Percentiles rank a stretch among this genome's conserved stretches.
phyloP scores from a whole-genome alignment of 2,797 vertebrate genomes.

The Selene dorsalis region DNA sequence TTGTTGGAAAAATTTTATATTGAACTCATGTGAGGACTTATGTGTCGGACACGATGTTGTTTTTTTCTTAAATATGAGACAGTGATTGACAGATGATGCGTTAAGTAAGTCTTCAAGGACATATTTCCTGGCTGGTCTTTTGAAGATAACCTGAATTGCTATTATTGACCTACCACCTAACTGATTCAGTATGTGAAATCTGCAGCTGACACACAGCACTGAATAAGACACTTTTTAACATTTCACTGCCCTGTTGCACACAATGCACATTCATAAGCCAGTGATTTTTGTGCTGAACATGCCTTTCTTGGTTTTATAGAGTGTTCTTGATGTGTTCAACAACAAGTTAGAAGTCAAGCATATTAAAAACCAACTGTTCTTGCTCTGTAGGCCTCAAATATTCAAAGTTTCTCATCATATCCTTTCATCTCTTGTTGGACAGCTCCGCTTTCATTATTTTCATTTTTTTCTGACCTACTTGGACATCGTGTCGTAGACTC shows the following conservation, averaged over 20 bases:
- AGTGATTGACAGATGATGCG: conserved; percentile 68
- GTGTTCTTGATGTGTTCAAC: conserved; percentile 71
- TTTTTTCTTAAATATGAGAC: conserved; percentile 54
- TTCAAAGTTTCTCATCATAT: conserved; percentile 66
- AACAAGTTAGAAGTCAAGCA: conserved; percentile 64
- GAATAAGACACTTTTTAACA: conserved; percentile 42
- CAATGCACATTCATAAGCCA: conserved; percentile 49
- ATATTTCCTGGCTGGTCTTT: conserved; percentile 54
- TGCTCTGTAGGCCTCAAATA: conserved; percentile 55
- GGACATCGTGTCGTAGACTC: conserved; percentile 63
- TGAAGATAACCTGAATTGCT: conserved; percentile 54
- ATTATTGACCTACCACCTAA: conserved; percentile 59
- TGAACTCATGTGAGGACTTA: conserved; percentile 41
- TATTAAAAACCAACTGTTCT: conserved; percentile 64
- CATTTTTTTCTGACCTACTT: conserved; percentile 73
- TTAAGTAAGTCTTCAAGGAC: conserved; percentile 53
- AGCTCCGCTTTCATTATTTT: conserved; percentile 69
- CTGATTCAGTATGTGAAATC: conserved; percentile 64
- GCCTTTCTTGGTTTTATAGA: conserved; percentile 66
- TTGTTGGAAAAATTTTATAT: conserved; percentile 46
- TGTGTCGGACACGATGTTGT: conserved; percentile 39
- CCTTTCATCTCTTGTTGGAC: conserved; percentile 71
- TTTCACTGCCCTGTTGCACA: conserved; percentile 32
- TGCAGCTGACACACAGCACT: conserved; percentile 30
- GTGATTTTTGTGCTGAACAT: conserved; percentile 59